Base-by-base conservation (phyloP, 2,797 vertebrate genomes). In the Notolabrus celidotus region DNA sequence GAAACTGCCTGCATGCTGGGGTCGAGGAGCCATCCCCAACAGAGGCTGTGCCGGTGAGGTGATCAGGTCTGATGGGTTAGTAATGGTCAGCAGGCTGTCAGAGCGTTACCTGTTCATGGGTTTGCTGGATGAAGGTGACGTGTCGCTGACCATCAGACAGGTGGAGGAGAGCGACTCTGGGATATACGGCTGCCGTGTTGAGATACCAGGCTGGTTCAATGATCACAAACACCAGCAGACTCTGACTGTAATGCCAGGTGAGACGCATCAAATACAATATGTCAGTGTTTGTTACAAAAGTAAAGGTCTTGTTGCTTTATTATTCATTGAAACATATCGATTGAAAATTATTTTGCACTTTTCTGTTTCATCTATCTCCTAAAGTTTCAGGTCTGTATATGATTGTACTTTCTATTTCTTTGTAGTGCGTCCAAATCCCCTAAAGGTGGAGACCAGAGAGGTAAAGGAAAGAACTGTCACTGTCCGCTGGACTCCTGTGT, bases 131-230 rank as follows among this genome's bases (percentile, higher is more conserved):
- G 0, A 0, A 0, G 95, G 96, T 0, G 78, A 96, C 0, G 93
- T 96, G 69, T 95, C 95, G 17, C 90, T 97, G 83, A 96, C 93
- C 0, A 95, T 97, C 8, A 4, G 59, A 55, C 78, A 79, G 0
- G 91, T 93, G 0, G 50, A 65, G 29, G 79, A 88, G 57, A 59
- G 31, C 0, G 96, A 97, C 85, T 85, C 88, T 0, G 96, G 96
- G 43, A 77, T 0, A 0, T 97, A 97, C 1, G 96, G 96, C 84
- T 97, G 96, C 71, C 93, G 96, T 0, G 90, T 97, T 79, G 76
- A 96, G 5, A 65, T 94, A 73, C 53, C 82, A 0, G 96, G 96
- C 16, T 80, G 0, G 80, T 92, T 95, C 85, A 97, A 97, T 3
- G 96, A 97, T 14, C 41, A 80, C 10, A 83, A 74, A 60, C 49